Base-by-base conservation (phyloP, 2,888 invertebrate species). In the Chaitophorus viminalis region DNA sequence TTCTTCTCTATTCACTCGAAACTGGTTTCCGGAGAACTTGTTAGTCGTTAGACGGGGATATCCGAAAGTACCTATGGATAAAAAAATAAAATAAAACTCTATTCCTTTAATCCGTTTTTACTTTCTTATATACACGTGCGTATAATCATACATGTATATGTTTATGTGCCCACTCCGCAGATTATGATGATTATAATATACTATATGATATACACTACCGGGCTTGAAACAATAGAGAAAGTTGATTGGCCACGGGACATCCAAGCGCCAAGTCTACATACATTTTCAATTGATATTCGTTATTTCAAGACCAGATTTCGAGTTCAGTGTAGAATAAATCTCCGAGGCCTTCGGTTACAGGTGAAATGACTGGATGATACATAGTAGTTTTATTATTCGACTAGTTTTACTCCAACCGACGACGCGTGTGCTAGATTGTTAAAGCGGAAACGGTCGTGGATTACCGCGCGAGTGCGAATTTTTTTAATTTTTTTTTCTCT, bases 201-300 rank as follows among this genome's bases (percentile, higher is more conserved):
- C 52, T 21, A 46, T 11, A n/a, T n/a, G n/a, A n/a, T n/a, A 83
- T 31, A 65, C 33, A 84, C 74, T 74, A 74, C 87, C 60, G 78
- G 78, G 72, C 87, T 87, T 87, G 25, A 87, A 18, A 87, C 87
- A 87, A 87, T 87, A 87, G 87, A 87, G 87, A 87, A 87, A 87
- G 87, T 87, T 54, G 86, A 87, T 72, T 87, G 87, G 87, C 87
- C 87, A 87, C 87, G 87, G 87, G 87, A 81, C 60, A 81, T 87
- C 87, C 29, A 52, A 79, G 70, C 79, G 72, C 39, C 54, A 70
- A 75, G 74, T 81, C 29, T 17, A 29, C 11, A 72, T 70, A 39
- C 54, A 78, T 85, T 78, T 78, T 72, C 72, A 72, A 79, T 86
- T 54, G 72, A 72, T 79, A 79, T 78, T 78, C 4, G 29, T 70